These are phyloP conservation scores for Capromys pilorides DNA, from an alignment of 2,797 vertebrate species.

Conservation along the genomic window DNA sequence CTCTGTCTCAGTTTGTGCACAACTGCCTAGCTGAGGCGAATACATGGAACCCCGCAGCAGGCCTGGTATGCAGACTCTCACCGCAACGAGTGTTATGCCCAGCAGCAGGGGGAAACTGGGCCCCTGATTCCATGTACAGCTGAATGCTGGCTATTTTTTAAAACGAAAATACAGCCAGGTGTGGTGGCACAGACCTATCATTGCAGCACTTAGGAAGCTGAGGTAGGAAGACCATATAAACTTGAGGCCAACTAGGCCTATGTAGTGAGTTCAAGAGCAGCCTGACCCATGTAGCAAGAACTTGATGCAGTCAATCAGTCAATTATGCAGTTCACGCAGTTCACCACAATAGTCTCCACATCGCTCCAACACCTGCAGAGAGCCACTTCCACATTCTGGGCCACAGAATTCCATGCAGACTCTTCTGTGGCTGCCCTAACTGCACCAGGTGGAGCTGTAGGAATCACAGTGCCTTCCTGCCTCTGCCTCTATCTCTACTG, in stretches of 20 bases:
- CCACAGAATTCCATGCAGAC: not conserved
- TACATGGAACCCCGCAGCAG: not conserved
- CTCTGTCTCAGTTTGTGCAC: not conserved
- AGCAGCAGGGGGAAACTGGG: not conserved
- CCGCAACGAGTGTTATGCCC: not conserved
- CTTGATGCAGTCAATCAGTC: not conserved
- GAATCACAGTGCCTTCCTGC: rapidly evolving
- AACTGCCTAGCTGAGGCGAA: rapidly evolving
- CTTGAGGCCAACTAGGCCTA: not conserved
- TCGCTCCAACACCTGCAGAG: no score
- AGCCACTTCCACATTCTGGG: not conserved
- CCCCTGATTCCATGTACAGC: not conserved
- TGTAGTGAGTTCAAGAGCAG: not conserved
- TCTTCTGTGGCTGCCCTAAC: not conserved
- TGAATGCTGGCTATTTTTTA: not conserved
- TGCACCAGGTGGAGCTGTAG: not conserved
- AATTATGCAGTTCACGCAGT: not conserved
- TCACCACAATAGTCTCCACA: no score
- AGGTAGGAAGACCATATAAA: not conserved
- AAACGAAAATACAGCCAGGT: not conserved
- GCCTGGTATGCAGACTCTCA: not conserved
- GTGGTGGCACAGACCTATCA: not conserved
- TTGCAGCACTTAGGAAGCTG: not conserved
- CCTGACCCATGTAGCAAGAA: not conserved
- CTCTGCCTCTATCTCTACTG: no score